These are phyloP conservation scores for Todiramphus saurophagus DNA, from an alignment of 2,113 vertebrate genomes.

Conservation along the genomic window DNA sequence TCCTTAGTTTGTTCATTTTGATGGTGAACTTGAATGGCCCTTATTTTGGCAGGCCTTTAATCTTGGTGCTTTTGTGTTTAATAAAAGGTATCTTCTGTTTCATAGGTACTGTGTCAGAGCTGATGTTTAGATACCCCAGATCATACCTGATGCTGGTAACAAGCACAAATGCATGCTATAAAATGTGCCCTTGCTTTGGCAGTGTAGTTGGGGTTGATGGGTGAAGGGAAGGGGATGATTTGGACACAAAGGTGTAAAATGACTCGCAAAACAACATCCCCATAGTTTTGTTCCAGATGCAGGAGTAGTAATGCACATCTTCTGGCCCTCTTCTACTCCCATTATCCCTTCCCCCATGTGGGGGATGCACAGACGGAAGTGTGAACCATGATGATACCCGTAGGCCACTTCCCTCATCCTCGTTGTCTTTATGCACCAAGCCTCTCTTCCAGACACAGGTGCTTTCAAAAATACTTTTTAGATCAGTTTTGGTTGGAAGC, in stretches of 20 bases:
- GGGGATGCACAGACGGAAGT: neutral
- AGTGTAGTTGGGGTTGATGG: neutral
- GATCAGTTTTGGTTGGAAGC: neutral
- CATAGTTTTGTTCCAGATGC: neutral
- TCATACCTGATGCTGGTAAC: neutral
- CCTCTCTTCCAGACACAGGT: neutral
- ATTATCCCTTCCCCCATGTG: neutral
- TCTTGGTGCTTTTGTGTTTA: neutral
- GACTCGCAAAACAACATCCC: neutral
- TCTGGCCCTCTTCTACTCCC: neutral
- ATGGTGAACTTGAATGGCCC: neutral
- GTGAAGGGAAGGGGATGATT: neutral
- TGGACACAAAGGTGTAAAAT: neutral
- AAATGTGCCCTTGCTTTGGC: neutral
- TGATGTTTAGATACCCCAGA: neutral
- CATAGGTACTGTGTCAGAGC: neutral
- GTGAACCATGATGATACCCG: neutral
- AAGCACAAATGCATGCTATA: neutral
- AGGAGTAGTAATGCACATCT: neutral
- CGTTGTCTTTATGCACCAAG: neutral
- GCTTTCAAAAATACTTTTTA: neutral
- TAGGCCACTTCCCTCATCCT: neutral
- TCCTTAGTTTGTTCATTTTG: neutral
- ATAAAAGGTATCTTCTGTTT: neutral
- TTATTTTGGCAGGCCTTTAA: neutral